A percentile compares a stretch with the other conserved stretches of the same genome.
phyloP scores from a whole-genome alignment of 2,888 invertebrate genomes.

The Parnassius smintheus region DNA sequence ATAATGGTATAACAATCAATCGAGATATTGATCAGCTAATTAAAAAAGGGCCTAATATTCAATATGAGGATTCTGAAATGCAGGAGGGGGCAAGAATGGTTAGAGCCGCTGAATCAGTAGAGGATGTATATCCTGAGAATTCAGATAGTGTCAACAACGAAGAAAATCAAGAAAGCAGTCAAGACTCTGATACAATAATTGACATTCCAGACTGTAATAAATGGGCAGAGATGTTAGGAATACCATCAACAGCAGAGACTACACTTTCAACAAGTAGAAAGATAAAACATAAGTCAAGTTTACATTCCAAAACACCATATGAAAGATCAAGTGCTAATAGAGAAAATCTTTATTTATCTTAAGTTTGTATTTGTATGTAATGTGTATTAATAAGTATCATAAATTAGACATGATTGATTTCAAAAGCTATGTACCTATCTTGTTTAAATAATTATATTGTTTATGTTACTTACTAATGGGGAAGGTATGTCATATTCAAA shows the following conservation, averaged over 20 bases:
- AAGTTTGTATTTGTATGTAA: no score
- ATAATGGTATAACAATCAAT: not conserved
- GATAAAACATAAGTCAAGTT: not conserved
- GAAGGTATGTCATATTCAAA: no score
- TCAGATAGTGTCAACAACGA: not conserved
- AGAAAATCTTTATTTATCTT: no score
- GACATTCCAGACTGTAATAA: not conserved
- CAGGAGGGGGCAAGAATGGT: not conserved
- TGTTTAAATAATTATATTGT: no score
- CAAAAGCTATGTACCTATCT: no score
- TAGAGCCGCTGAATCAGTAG: not conserved
- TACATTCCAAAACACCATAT: no score
- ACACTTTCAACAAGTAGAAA: not conserved
- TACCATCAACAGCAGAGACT: not conserved
- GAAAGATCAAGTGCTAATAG: no score
- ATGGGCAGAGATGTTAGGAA: not conserved
- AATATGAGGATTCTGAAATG: no score
- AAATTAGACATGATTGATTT: no score
- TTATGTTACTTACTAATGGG: no score
- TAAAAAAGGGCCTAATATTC: not conserved
- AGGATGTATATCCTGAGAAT: not conserved
- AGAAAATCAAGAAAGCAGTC: not conserved
- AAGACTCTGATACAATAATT: not conserved
- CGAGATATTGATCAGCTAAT: not conserved
- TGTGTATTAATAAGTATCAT: no score